A percentile compares a stretch with the other conserved stretches of the same genome.
Conservation (phyloP, 2,113 vertebrate genomes). For the Entelurus aequoreus region DNA sequence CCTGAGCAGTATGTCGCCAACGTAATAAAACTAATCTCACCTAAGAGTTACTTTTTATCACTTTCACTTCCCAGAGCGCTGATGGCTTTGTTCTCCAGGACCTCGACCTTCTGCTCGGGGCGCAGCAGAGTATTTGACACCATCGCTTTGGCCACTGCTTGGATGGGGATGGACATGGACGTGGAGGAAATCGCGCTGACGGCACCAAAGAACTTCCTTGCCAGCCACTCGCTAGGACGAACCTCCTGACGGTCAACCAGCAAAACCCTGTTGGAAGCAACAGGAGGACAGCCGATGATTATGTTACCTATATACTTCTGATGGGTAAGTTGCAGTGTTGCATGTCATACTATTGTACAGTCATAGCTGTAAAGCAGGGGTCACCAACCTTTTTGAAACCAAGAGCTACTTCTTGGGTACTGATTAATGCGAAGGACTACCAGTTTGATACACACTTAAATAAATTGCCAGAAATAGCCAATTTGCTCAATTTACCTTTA, state of each 20-base stretch:
- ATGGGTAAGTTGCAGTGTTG: no score
- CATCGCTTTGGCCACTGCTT: slow-evolving; percentile 59
- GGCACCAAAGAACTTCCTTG: slow-evolving; percentile 65
- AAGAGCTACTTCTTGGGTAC: no score
- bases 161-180: slow-evolving; percentile 67
- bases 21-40: neutral
- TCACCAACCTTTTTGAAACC: no score
- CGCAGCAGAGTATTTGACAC: slow-evolving; percentile 68
- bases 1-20: neutral
- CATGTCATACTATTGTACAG: no score
- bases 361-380: no score
- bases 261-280: slow-evolving; percentile 55
- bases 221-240: slow-evolving; percentile 67
- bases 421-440: no score
- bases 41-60: slow-evolving; percentile 23
- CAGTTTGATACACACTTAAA: no score
- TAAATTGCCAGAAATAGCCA: no score
- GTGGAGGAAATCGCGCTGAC: slow-evolving; percentile 48
- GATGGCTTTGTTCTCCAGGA: slow-evolving; percentile 78
- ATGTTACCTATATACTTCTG: no score
- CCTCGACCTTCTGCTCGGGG: slow-evolving; percentile 50
- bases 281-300: neutral
- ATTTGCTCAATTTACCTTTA: no score
- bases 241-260: slow-evolving; percentile 74
- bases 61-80: slow-evolving; percentile 55